Evolutionary conservation across 2,888 invertebrate species (phyloP), one percentile per base, ranked within the genome.

Genomic region (Platypus cylindrus): DNA sequence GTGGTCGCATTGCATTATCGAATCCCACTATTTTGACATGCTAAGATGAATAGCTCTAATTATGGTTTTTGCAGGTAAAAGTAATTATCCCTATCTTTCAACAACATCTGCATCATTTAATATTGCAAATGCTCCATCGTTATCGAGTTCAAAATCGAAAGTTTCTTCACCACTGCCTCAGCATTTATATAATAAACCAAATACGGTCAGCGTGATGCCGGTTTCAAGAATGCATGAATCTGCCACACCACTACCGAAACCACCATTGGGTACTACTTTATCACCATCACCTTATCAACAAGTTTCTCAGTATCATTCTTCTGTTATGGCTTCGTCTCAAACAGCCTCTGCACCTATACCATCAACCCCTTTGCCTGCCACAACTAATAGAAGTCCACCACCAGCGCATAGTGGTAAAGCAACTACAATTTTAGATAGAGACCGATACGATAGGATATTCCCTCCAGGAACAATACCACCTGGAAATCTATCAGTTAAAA

Each of bases 111-210:
- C 34, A 20, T 20, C 37, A 36, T 29, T 56, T 52, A 56, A 72
- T 48, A 57, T 71, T 60, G 53, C 70, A 51, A 48, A 66, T 47
- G 66, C 70, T 45, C 67, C 63, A 12, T 48, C 53, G 37, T 59
- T 63, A 37, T 64, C 66, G 28, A 68, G 66, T 32, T 63, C 64
- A 26, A 75, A 73, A 50, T 72, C 73, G 12, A 77, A 78, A 62
- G 81, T 81, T 28, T 80, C 79, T 50, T 79, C 79, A 54, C 82
- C 82, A 1, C 80, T 81, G 36, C 81, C 82, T 28, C 77, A 74
- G 32, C 77, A 75, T 32, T 75, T 81, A 41, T 81, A 81, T 55
- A 78, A 78, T 30, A 81, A 79, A 42, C 66, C 67, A 3, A 64
- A 63, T 22, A 66, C 71, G 24, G 67, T 67, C 42, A 62, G 70